Base-by-base conservation (phyloP, 2,113 vertebrate genomes). In the Corynorhinus townsendii region DNA sequence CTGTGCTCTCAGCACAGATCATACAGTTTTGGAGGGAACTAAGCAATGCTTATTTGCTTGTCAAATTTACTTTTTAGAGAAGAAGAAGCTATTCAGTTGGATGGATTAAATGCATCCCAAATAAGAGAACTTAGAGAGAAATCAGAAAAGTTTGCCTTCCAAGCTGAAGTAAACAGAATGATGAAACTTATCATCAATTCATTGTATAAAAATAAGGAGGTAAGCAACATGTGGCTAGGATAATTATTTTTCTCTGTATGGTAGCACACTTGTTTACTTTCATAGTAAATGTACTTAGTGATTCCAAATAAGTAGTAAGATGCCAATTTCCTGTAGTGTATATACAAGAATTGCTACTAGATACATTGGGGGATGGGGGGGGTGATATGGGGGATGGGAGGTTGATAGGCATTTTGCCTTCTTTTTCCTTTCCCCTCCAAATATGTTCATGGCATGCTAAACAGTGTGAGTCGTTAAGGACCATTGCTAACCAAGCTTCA, bases 111-210 rank as follows among this genome's bases (percentile, higher is more conserved):
- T 96, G 99, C 99, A 30, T 99, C 99, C 30, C 99, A 99, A 98
- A 99, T 99, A 95, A 99, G 99, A 98, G 99, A 99, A 98, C 97
- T 99, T 52, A 97, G 99, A 96, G 99, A 99, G 79, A 99, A 99
- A 96, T 99, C 99, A 4, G 99, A 99, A 95, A 99, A 99, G 96
- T 99, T 99, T 93, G 99, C 96, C 3, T 99, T 99, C 96, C 99
- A 99, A 97, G 99, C 99, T 20, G 99, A 99, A 98, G 99, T 99
- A 87, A 99, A 99, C 97, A 98, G 99, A 79, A 99, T 99, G 99
- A 99, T 99, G 99, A 99, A 99, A 96, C 98, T 99, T 30, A 99
- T 99, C 94, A 99, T 99, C 96, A 99, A 99, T 96, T 99, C 99
- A 14, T 97, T 99, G 4, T 99, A 99, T 95, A 99, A 99, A 98